Percentiles rank a stretch among this genome's conserved stretches.
phyloP scores from a whole-genome alignment of 2,888 invertebrate species.

The Nyleta sp. region DNA sequence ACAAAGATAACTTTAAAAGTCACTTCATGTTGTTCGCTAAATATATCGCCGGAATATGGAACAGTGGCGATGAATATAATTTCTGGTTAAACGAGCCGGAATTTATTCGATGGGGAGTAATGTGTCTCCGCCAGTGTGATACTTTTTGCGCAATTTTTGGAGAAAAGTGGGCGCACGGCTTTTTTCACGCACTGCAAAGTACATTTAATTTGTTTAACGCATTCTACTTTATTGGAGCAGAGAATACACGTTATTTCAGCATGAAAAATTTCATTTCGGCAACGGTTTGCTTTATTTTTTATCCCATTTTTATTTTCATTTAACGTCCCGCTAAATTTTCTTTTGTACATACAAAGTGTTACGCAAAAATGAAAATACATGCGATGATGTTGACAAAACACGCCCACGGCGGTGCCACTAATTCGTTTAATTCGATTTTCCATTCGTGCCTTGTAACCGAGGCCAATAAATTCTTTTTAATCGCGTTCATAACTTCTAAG shows the following conservation, averaged over 20 bases:
- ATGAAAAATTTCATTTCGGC: constrained; percentile 47
- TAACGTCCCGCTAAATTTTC: constrained; percentile 30
- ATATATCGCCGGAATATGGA: constrained; percentile 63
- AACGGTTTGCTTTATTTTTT: constrained; percentile 38
- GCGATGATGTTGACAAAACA: too few relatives aligned
- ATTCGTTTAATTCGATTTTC: too few relatives aligned
- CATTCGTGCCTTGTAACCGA: too few relatives aligned
- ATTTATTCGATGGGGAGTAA: constrained; percentile 61
- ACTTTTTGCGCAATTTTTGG: constrained; percentile 58
- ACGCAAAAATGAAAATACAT: neutral
- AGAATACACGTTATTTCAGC: constrained; percentile 49
- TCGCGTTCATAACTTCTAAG: too few relatives aligned
- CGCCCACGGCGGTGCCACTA: neutral
- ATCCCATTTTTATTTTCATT: constrained; percentile 32
- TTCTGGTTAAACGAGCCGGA: constrained; percentile 63
- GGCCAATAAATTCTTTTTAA: too few relatives aligned
- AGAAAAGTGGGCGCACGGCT: constrained; percentile 45
- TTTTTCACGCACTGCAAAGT: constrained; percentile 58
- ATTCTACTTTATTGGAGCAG: constrained; percentile 58
- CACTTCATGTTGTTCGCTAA: constrained; percentile 56
- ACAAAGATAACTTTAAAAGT: constrained; percentile 62
- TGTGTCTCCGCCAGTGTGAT: constrained; percentile 55
- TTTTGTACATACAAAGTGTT: constrained; percentile 4
- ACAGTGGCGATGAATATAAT: constrained; percentile 62
- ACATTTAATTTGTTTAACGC: constrained; percentile 59